Evolutionary conservation across 1,140 invertebrate genomes (phyloP).

Genomic region (Pentalonia nigronervosa): DNA sequence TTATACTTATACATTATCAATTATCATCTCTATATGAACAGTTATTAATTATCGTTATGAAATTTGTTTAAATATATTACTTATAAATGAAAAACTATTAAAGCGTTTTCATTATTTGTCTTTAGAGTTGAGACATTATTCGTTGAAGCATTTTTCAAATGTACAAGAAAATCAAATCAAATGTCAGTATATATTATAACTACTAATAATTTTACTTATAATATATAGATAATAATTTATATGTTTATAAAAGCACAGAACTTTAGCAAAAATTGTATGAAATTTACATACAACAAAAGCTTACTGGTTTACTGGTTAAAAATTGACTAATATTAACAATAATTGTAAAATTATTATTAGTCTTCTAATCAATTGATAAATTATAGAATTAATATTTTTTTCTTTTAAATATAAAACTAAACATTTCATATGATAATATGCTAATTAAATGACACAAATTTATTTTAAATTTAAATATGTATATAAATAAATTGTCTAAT

Average conservation of each 20-base stretch:
- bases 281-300: neutral
- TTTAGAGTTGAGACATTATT: neutral
- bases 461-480: too few relatives aligned
- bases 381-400: neutral
- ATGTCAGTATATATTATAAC: neutral
- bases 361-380: neutral
- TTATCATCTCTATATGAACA: neutral
- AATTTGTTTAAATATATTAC: neutral
- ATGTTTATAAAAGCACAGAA: neutral
- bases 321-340: neutral
- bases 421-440: neutral
- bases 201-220: neutral
- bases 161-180: neutral
- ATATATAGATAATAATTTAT: neutral
- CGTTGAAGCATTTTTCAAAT: too few relatives aligned
- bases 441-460: neutral
- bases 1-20: neutral
- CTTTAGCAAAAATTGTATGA: neutral
- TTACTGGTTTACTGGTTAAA: neutral
- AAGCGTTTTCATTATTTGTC: neutral
- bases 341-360: neutral
- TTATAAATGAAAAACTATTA: neutral
- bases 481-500: neutral
- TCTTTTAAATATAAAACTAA: neutral
- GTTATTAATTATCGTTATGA: neutral